Evolutionary conservation across 30 jellyfish, hydroid and myxozoan genomes (phyloP).

Genomic region (Chironex yamaguchii): DNA sequence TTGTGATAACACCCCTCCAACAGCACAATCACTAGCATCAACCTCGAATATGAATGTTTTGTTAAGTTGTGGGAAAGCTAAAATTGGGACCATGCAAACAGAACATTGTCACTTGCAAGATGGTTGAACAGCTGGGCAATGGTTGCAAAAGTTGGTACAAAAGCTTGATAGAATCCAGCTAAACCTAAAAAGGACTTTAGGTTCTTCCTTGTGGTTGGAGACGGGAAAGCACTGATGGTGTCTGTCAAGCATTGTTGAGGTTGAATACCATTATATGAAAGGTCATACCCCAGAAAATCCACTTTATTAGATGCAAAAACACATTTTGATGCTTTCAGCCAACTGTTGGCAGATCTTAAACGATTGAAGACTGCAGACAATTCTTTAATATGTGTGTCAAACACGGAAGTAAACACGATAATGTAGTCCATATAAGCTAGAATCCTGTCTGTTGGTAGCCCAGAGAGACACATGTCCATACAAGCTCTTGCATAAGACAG

Average conservation of each 20-base stretch:
- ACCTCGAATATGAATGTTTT: slow-evolving; percentile 15
- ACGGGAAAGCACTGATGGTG: slow-evolving; percentile 1
- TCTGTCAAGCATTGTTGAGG: slow-evolving; percentile 33
- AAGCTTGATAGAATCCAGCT: slow-evolving; percentile 42
- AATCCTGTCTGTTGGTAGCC: slow-evolving; percentile 18
- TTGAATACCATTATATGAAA: slow-evolving; percentile 15
- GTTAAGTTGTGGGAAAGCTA: slow-evolving; percentile 36
- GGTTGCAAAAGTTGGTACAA: slow-evolving; percentile 4
- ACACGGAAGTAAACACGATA: not conserved
- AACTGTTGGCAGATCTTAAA: not conserved
- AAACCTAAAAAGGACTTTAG: slow-evolving; percentile 20
- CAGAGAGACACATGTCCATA: slow-evolving; percentile 33
- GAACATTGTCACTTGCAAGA: slow-evolving; percentile 31
- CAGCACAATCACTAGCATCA: slow-evolving; percentile 8
- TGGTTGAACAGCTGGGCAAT: slow-evolving; percentile 31
- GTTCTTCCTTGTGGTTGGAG: slow-evolving; percentile 8
- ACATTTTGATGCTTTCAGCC: not conserved
- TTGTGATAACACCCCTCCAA: not conserved
- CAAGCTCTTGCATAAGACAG: slow-evolving; percentile 1
- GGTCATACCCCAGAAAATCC: slow-evolving; percentile 36
- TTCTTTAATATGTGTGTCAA: slow-evolving; percentile 1
- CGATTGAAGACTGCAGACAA: not conserved
- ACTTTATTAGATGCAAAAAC: not conserved
- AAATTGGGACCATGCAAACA: not conserved
- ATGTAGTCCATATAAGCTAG: slow-evolving; percentile 9